Base-by-base conservation (phyloP, 1,140 invertebrate species). In the Papilio xuthus region DNA sequence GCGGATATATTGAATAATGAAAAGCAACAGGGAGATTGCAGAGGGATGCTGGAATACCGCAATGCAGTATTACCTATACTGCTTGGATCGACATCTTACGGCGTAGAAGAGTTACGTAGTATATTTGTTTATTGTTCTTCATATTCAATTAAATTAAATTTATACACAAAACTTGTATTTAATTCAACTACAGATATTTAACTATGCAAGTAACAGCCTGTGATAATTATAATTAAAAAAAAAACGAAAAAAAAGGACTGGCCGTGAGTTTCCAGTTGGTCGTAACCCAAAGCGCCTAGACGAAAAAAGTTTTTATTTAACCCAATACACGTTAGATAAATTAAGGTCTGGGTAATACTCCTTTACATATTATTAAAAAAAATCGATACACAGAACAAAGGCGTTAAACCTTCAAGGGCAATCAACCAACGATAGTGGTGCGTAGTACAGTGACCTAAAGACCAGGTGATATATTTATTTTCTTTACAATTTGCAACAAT, bases 21-120 rank as follows among this genome's bases (percentile, higher is more conserved):
- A 32, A 18, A 67, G 60, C 60, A 28, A 15, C 12, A 67, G 60
- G 26, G 60, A 67, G 60, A 67, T 28, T 28, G 60, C 60, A 67
- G 60, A 12, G 26, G 26, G 60, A 67, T 67, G 23, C 60, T 67
- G 60, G 26, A 67, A 67, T 13, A 18, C 4, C 60, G 60, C 60
- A 67, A 67, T 67, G 60, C 60, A 67, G 60, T 18, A 67, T 67
- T 67, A 12, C 60, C 23, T 15, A 15, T 15, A 63, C 12, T 32
- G 60, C 60, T 28, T 1, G 26, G 12, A 67, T 26, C 56, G 56
- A 60, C 53, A 60, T 67, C 13, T 67, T 67, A 67, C 60, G 26
- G 60, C 32, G 1, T 67, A 28, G 10, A 63, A 63, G 7, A 28
- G 3, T 28, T 0, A 1, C 13, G n/a, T 7, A 20, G 53, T 8